A percentile compares a stretch with the other conserved stretches of the same genome.
These are phyloP conservation scores for Notodonta dromedarius DNA, from an alignment of 2,888 invertebrate genomes.

Conservation along the genomic window DNA sequence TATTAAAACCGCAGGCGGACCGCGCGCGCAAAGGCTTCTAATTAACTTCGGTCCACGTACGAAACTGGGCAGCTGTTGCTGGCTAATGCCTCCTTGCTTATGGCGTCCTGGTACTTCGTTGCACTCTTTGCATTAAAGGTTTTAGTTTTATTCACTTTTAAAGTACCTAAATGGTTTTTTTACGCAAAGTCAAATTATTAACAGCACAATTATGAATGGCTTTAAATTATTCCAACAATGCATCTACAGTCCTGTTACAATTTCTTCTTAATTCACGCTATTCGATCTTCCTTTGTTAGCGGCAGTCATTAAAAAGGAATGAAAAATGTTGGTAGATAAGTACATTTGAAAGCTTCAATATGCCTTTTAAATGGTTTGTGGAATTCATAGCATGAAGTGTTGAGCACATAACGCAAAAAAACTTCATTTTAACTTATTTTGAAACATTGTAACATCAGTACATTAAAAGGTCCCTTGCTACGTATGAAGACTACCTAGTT, in stretches of 20 bases:
- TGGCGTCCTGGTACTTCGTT: conserved; percentile 47
- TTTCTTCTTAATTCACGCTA: conserved; percentile 56
- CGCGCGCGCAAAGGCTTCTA: conserved; percentile 61
- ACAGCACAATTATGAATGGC: conserved; percentile 4
- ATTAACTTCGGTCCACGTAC: conserved; percentile 69
- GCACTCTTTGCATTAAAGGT: conserved; percentile 1
- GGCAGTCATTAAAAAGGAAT: conserved; percentile 66
- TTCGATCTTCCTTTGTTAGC: conserved; percentile 65
- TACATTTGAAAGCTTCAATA: conserved; percentile 48
- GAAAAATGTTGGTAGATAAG: conserved; percentile 41
- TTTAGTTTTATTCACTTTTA: too few species aligned
- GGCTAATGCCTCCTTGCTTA: conserved; percentile 57
- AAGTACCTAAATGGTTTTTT: too few species aligned
- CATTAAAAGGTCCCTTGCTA: too few species aligned
- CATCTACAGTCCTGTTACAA: conserved; percentile 39
- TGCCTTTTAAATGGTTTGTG: conserved; percentile 39
- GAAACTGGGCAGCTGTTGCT: conserved; percentile 61
- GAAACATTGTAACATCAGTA: not conserved
- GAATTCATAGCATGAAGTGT: conserved; percentile 16
- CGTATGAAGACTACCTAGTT: too few species aligned
- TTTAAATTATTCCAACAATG: conserved; percentile 26
- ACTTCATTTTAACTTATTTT: not conserved
- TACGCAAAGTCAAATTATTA: not conserved
- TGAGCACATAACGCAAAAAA: not conserved
- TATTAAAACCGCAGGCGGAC: conserved; percentile 74